A percentile compares a stretch with the other conserved stretches of the same genome.
These are phyloP conservation scores for Cairina moschata DNA, from an alignment of 2,113 vertebrate genomes.

Conservation along the genomic window DNA sequence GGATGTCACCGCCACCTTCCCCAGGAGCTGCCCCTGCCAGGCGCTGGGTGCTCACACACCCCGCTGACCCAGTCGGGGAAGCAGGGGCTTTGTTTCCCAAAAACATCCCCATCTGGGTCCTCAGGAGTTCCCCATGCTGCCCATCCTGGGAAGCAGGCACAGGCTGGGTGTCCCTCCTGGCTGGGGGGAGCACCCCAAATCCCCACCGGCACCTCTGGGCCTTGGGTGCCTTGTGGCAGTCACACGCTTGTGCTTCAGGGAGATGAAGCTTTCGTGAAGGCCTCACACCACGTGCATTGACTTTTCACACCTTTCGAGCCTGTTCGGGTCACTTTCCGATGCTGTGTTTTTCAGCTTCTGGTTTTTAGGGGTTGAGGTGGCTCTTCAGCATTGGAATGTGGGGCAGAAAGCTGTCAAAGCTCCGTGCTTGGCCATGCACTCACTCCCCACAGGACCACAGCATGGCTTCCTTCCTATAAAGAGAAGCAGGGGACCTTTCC, in stretches of 20 bases:
- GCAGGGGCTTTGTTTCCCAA: not conserved
- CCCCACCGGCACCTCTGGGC: not conserved
- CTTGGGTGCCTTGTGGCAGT: not conserved
- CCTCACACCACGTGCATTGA: not conserved
- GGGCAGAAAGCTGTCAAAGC: not conserved
- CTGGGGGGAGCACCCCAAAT: not conserved
- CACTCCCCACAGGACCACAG: rapidly evolving
- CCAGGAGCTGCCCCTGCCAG: not conserved
- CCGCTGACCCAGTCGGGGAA: not conserved
- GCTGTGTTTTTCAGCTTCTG: not conserved
- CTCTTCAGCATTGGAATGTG: not conserved
- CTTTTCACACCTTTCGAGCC: not conserved
- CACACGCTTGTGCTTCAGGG: rapidly evolving
- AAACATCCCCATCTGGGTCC: not conserved
- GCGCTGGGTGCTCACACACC: rapidly evolving
- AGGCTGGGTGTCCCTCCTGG: not conserved
- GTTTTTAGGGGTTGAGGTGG: not conserved
- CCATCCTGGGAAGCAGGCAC: not conserved
- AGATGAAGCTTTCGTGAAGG: not conserved
- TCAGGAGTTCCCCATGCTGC: not conserved
- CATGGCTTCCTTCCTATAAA: not conserved
- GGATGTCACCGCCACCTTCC: not conserved
- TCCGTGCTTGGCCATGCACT: not conserved
- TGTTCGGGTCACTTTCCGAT: not conserved
- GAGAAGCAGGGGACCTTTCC: not conserved